Percentiles rank a stretch among this genome's conserved stretches.
Evolutionary conservation across 2,888 invertebrate species (phyloP).

Genomic region (Ophion slaviceki): DNA sequence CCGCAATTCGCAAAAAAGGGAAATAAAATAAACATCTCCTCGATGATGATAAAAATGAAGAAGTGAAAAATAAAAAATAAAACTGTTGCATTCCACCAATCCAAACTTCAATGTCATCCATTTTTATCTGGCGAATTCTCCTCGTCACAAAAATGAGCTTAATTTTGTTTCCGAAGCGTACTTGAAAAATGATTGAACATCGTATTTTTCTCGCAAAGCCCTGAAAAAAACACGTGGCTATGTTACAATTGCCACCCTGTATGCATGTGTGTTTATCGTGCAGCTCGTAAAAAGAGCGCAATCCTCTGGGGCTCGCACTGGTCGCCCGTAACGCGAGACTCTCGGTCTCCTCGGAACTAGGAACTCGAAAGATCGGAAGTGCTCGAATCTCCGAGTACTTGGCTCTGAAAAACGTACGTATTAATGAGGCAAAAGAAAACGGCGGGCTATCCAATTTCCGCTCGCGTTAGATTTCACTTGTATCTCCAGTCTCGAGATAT

Average conservation of each 20-base stretch:
- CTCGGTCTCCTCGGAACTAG: slow-evolving; percentile 56
- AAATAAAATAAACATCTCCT: too few species aligned
- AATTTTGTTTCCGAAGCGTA: too few species aligned
- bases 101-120: too few species aligned
- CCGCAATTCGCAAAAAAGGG: too few species aligned
- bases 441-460: slow-evolving; percentile 41
- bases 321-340: slow-evolving; percentile 54
- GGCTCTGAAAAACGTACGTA: not conserved
- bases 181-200: too few species aligned
- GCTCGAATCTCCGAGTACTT: slow-evolving; percentile 36
- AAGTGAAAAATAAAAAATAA: too few species aligned
- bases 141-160: too few species aligned
- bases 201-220: not conserved
- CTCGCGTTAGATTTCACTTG: slow-evolving; percentile 39
- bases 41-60: too few species aligned
- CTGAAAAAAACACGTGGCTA: too few species aligned
- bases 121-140: too few species aligned
- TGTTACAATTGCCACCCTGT: not conserved
- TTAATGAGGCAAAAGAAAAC: not conserved
- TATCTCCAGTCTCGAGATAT: slow-evolving; percentile 8
- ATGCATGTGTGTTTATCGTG: not conserved
- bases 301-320: slow-evolving; percentile 33
- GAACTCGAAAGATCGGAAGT: slow-evolving; percentile 61
- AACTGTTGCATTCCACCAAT: too few species aligned
- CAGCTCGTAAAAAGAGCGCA: slow-evolving; percentile 33